Evolutionary conservation across 2,888 invertebrate species (phyloP).

Genomic region (Reticulitermes lucifugus): DNA sequence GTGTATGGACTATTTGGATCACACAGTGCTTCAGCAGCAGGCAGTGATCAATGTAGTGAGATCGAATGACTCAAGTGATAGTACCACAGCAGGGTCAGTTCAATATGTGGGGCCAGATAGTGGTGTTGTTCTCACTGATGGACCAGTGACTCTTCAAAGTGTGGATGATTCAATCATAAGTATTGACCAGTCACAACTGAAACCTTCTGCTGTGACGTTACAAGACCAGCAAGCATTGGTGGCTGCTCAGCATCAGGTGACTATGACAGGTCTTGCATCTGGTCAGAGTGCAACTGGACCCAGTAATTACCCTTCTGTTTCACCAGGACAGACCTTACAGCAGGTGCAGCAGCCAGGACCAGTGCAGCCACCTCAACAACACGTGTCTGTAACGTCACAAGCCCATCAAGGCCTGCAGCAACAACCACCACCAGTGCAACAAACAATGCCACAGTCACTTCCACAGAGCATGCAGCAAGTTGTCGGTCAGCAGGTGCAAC

Average conservation of each 20-base stretch:
- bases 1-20: constrained; percentile 94
- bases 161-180: not conserved
- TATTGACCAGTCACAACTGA: not conserved
- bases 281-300: constrained; percentile 50
- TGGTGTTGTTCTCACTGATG: constrained; percentile 46
- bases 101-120: constrained; percentile 45
- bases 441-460: constrained; percentile 34
- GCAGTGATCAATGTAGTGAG: constrained; percentile 43
- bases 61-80: constrained; percentile 22
- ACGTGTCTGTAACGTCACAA: not conserved
- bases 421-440: constrained; percentile 2
- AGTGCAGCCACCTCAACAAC: constrained; percentile 54
- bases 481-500: constrained; percentile 48
- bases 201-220: constrained; percentile 10
- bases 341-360: constrained; percentile 49
- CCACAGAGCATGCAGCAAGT: constrained; percentile 49
- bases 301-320: constrained; percentile 55
- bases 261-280: constrained; percentile 45
- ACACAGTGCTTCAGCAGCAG: constrained; percentile 70
- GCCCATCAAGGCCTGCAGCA: constrained; percentile 38
- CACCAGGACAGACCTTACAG: constrained; percentile 59
- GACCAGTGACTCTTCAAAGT: constrained; percentile 1
- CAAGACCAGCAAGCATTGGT: constrained; percentile 40
- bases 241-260: constrained; percentile 34
- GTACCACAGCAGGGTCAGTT: constrained; percentile 31